A percentile compares a stretch with the other conserved stretches of the same genome.
phyloP scores from a whole-genome alignment of 1,140 invertebrate species.

The Ostrea denselamellosa region DNA sequence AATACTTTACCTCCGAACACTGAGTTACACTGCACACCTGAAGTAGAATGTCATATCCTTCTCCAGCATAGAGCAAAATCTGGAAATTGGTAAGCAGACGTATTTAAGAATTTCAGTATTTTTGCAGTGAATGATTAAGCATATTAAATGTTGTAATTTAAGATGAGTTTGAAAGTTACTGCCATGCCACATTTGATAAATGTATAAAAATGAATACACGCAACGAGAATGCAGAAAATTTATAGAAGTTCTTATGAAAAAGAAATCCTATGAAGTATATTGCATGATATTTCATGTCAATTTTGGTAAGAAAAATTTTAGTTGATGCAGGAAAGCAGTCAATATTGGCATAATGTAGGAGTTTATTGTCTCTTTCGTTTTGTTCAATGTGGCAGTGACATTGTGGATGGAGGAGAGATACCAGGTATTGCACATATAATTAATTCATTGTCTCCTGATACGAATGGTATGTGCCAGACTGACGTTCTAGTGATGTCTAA shows the following conservation, averaged over 20 bases:
- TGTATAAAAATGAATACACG: too few relatives aligned
- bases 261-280: too few relatives aligned
- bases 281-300: neutral
- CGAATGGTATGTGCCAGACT: neutral
- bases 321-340: too few relatives aligned
- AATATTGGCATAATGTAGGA: too few relatives aligned
- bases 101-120: too few relatives aligned
- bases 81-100: neutral
- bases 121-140: too few relatives aligned
- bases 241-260: too few relatives aligned
- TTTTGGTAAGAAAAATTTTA: too few relatives aligned
- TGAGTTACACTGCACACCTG: neutral
- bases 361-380: neutral
- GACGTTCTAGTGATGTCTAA: neutral
- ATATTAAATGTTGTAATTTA: too few relatives aligned
- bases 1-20: neutral
- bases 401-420: neutral
- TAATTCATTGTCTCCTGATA: neutral
- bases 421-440: constrained; percentile 3
- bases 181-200: too few relatives aligned
- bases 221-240: too few relatives aligned
- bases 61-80: neutral
- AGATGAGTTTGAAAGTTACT: too few relatives aligned
- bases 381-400: neutral
- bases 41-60: neutral